Conservation (phyloP, 64 coral and sea anemone genomes). For the Montipora foliosa region DNA sequence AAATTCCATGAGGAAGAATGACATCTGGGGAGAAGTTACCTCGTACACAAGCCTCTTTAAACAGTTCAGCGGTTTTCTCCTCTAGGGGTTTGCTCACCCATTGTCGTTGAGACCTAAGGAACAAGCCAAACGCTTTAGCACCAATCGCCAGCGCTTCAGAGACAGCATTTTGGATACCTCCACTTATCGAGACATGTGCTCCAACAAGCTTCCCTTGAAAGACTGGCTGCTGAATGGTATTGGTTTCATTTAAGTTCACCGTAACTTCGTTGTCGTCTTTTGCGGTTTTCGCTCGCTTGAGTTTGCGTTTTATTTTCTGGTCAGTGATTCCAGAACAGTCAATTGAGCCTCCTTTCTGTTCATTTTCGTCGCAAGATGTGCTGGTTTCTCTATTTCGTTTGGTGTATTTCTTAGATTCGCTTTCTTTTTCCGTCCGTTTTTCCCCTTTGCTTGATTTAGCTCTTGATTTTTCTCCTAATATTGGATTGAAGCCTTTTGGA, state of each 20-base stretch:
- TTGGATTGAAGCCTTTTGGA: not conserved
- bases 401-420: not conserved
- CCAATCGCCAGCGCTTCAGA: constrained; percentile 81
- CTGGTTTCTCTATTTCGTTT: constrained; percentile 18
- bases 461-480: not conserved
- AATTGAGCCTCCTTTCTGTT: not conserved
- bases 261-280: not conserved
- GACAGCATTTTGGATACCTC: constrained; percentile 85
- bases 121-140: constrained; percentile 92
- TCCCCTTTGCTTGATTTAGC: not conserved
- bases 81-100: constrained; percentile 91
- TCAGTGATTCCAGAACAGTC: not conserved
- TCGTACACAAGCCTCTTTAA: constrained; percentile 73
- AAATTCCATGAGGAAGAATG: constrained; percentile 95
- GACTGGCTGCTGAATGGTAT: not conserved
- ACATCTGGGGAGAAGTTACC: constrained; percentile 64
- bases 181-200: constrained; percentile 95
- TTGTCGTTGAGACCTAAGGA: constrained; percentile 86
- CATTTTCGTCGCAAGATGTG: not conserved
- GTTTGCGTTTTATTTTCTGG: not conserved
- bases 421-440: not conserved
- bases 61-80: constrained; percentile 71
- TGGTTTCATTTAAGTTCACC: not conserved
- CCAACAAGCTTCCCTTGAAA: constrained; percentile 74
- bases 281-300: constrained; percentile 4